Conservation (phyloP, 2,888 invertebrate species). For the Drosophila anomalata region DNA sequence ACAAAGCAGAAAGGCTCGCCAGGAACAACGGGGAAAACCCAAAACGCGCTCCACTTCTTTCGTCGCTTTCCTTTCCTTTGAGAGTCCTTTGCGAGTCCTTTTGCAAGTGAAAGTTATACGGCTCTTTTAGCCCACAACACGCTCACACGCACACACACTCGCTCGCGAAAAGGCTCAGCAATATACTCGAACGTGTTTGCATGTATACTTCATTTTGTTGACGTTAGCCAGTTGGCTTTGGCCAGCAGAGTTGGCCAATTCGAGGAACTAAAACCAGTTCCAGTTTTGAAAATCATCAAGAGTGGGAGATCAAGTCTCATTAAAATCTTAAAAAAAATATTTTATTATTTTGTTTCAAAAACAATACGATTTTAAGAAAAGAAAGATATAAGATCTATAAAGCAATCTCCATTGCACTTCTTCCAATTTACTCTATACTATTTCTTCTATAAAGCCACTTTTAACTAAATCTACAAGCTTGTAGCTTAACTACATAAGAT, state of each 20-base stretch:
- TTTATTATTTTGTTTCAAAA: no score
- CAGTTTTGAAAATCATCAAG: neutral
- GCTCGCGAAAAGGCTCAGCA: slow-evolving; percentile 1
- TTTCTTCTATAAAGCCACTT: no score
- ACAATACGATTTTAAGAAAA: no score
- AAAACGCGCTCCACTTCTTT: slow-evolving; percentile 37
- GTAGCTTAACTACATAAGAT: no score
- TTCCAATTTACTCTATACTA: no score
- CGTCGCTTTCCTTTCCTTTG: slow-evolving; percentile 13
- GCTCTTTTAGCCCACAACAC: slow-evolving; percentile 30
- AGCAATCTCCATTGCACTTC: no score
- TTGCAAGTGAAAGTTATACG: slow-evolving; percentile 45
- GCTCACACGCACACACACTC: slow-evolving; percentile 20
- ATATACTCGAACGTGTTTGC: slow-evolving; percentile 11
- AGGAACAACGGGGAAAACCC: slow-evolving; percentile 61
- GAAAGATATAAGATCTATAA: no score
- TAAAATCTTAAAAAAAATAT: no score
- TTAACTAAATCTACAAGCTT: no score
- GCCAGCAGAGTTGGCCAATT: slow-evolving; percentile 12
- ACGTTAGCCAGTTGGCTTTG: slow-evolving; percentile 11
- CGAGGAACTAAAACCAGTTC: neutral
- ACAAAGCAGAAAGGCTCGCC: slow-evolving; percentile 12
- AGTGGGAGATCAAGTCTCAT: no score
- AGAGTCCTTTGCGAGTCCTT: slow-evolving; percentile 19
- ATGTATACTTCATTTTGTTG: slow-evolving; percentile 27